Conservation (phyloP, 1,140 invertebrate genomes). For the Pseudomyrmex dendroicus region DNA sequence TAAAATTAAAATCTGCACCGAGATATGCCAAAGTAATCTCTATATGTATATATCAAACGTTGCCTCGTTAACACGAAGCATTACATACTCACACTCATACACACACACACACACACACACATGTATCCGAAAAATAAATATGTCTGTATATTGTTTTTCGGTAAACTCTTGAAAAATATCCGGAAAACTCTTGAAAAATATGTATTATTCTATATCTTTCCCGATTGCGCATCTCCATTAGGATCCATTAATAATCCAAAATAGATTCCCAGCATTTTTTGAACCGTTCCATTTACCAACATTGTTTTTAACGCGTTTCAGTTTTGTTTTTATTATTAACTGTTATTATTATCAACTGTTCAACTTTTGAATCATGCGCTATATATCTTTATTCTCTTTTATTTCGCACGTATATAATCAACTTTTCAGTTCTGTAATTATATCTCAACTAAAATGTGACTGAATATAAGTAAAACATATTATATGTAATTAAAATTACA, state of each 20-base stretch:
- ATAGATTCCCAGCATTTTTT: background rate
- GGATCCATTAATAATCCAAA: slow-evolving; percentile 38
- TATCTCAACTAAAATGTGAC: background rate
- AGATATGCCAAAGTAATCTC: slow-evolving; percentile 3
- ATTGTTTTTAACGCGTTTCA: slow-evolving; percentile 20
- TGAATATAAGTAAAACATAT: slow-evolving; percentile 23
- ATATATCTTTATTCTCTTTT: slow-evolving; percentile 32
- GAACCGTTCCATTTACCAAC: slow-evolving; percentile 1
- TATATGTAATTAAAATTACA: slow-evolving; percentile 6
- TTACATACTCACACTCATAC: background rate
- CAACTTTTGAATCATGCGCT: slow-evolving; percentile 17
- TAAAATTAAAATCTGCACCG: slow-evolving; percentile 52
- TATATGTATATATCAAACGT: slow-evolving; percentile 2
- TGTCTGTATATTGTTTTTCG: background rate
- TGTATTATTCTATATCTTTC: background rate
- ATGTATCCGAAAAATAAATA: slow-evolving; percentile 17
- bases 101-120: too few species aligned
- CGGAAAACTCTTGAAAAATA: slow-evolving; percentile 2
- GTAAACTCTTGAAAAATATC: background rate
- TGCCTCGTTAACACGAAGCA: slow-evolving; percentile 32
- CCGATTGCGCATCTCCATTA: slow-evolving; percentile 12
- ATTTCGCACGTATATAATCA: background rate
- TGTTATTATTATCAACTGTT: background rate
- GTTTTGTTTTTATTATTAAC: background rate
- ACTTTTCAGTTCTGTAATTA: background rate